phyloP scores from a whole-genome alignment of 1,140 invertebrate genomes.

The Belonocnema kinseyi region DNA sequence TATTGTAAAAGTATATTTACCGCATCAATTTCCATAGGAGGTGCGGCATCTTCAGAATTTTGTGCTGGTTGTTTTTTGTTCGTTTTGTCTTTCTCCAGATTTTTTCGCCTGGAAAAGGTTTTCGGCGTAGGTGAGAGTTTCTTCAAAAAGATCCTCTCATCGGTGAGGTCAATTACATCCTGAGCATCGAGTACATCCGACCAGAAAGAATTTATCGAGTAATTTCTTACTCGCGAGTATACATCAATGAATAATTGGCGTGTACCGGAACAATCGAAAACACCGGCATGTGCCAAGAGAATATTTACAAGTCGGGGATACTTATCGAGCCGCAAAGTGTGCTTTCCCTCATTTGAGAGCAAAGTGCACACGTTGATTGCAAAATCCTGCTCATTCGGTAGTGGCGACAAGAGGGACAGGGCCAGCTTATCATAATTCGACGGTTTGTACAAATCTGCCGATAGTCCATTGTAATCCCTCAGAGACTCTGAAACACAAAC shows the following conservation, averaged over 20 bases:
- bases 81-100: slow-evolving; percentile 59
- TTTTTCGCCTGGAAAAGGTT: slow-evolving; percentile 68
- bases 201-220: slow-evolving; percentile 87
- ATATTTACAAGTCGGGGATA: slow-evolving; percentile 91
- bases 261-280: slow-evolving; percentile 85
- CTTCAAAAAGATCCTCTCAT: slow-evolving; percentile 80
- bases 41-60: slow-evolving; percentile 33
- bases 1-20: slow-evolving; percentile 37
- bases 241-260: slow-evolving; percentile 84
- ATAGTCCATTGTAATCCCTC: slow-evolving; percentile 82
- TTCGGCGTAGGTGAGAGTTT: slow-evolving; percentile 57
- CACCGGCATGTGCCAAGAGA: slow-evolving; percentile 93
- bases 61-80: slow-evolving; percentile 41
- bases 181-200: slow-evolving; percentile 79
- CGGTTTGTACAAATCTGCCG: slow-evolving; percentile 83
- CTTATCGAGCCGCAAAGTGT: slow-evolving; percentile 88
- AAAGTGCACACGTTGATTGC: slow-evolving; percentile 97
- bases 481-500: slow-evolving; percentile 78
- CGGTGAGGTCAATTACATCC: slow-evolving; percentile 82
- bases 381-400: slow-evolving; percentile 99
- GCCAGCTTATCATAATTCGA: slow-evolving; percentile 92
- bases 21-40: slow-evolving; percentile 59
- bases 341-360: slow-evolving; percentile 94
- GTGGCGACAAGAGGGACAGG: slow-evolving; percentile 91
- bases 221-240: slow-evolving; percentile 82